These are phyloP conservation scores for Stenopsyche tienmushanensis DNA, from an alignment of 1,140 invertebrate genomes.

Conservation along the genomic window DNA sequence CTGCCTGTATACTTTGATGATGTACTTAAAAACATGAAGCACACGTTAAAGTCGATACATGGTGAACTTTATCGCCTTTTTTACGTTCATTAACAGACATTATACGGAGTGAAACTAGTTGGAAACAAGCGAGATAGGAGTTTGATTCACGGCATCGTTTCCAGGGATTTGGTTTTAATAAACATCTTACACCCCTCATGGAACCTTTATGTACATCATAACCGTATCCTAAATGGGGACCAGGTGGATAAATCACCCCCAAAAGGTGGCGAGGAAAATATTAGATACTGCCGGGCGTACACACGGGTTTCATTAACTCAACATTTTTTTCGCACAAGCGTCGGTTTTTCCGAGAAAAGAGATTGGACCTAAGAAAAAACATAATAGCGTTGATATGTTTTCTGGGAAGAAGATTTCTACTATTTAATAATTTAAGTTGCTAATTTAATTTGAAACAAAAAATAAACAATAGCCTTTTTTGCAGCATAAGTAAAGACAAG, in stretches of 20 bases:
- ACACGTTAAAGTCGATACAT: no score
- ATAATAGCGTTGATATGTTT: no score
- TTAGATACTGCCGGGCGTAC: not conserved
- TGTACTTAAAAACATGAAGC: no score
- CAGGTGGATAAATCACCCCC: slow-evolving; percentile 5
- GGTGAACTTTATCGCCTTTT: slow-evolving; percentile 12
- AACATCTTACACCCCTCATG: slow-evolving; percentile 3
- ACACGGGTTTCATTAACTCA: not conserved
- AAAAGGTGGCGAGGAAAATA: not conserved
- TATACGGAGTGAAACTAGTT: slow-evolving; percentile 10
- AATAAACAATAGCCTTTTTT: no score
- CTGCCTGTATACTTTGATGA: no score
- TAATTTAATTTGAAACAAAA: no score
- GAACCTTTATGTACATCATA: slow-evolving; percentile 1
- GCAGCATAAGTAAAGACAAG: no score
- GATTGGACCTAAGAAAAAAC: no score
- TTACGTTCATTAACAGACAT: slow-evolving; percentile 9
- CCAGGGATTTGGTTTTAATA: slow-evolving; percentile 24
- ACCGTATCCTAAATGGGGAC: not conserved
- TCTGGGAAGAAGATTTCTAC: no score
- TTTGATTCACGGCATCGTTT: slow-evolving; percentile 23
- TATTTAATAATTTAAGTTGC: no score
- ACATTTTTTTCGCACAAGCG: no score
- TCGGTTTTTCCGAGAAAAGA: no score
- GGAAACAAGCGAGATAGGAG: slow-evolving; percentile 11